A percentile compares a stretch with the other conserved stretches of the same genome.
phyloP scores from a whole-genome alignment of 2,888 invertebrate species.

The Zeuzera pyrina region DNA sequence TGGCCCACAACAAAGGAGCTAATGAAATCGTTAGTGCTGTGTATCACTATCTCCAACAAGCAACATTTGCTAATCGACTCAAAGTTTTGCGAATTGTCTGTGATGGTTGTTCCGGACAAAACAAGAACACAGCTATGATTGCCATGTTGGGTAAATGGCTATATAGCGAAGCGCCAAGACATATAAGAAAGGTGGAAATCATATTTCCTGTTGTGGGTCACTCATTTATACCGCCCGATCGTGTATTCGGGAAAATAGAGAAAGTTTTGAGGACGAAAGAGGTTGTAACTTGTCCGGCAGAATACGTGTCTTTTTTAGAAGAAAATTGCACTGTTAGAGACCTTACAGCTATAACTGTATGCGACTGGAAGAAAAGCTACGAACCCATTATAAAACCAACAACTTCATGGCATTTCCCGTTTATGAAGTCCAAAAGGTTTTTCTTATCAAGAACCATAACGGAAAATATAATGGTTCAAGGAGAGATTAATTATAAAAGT shows the following conservation, averaged over 20 bases:
- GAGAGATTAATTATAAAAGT: no score
- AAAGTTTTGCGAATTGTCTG: conserved; percentile 1
- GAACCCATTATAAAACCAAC: no score
- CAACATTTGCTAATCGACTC: conserved; percentile 3
- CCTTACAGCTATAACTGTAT: no score
- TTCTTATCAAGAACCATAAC: no score
- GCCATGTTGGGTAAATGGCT: conserved; percentile 15
- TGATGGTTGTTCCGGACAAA: conserved; percentile 15
- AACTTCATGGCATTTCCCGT: no score
- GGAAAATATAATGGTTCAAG: no score
- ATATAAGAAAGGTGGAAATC: not conserved
- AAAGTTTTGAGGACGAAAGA: conserved; percentile 3
- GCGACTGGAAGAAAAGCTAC: no score
- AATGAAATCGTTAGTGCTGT: conserved; percentile 24
- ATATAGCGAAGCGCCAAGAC: not conserved
- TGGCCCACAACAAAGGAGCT: conserved; percentile 19
- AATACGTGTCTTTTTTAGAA: not conserved
- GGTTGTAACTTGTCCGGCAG: conserved; percentile 1
- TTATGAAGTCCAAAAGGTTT: no score
- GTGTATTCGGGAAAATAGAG: conserved; percentile 16
- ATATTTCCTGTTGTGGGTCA: conserved; percentile 8
- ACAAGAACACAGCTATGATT: conserved; percentile 19
- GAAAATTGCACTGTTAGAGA: not conserved
- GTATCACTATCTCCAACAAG: conserved; percentile 13
- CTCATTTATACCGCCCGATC: conserved; percentile 18